Conservation (phyloP, 2,113 vertebrate species). For the Guaruba guarouba region DNA sequence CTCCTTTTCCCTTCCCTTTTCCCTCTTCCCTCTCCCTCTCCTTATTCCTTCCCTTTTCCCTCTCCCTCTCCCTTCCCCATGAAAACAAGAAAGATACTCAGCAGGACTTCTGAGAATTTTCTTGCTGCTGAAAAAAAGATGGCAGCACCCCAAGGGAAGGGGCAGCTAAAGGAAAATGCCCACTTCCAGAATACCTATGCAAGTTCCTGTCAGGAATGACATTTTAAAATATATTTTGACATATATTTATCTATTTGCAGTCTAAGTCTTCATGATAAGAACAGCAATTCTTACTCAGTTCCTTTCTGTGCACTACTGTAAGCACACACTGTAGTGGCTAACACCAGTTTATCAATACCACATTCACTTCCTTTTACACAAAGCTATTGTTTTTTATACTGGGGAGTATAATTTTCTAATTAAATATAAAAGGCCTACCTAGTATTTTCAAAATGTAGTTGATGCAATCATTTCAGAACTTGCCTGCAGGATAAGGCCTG, state of each 20-base stretch:
- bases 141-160: background rate
- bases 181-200: background rate
- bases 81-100: background rate
- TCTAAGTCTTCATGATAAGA: background rate
- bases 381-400: background rate
- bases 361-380: slow-evolving; percentile 11
- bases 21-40: background rate
- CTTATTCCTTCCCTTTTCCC: background rate
- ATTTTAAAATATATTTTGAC: background rate
- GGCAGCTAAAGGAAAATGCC: background rate
- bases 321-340: background rate
- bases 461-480: background rate
- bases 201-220: background rate
- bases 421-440: background rate
- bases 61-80: background rate
- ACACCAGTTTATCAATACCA: background rate
- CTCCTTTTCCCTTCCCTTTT: background rate
- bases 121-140: background rate
- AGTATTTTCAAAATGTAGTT: background rate
- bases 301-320: background rate
- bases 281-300: background rate
- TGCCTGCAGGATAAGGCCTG: background rate
- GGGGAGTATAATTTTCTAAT: background rate
- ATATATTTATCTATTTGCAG: background rate
- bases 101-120: background rate